Percentiles rank a stretch among this genome's conserved stretches.
Conservation (phyloP, 1,140 invertebrate genomes). For the Drosophila asahinai region DNA sequence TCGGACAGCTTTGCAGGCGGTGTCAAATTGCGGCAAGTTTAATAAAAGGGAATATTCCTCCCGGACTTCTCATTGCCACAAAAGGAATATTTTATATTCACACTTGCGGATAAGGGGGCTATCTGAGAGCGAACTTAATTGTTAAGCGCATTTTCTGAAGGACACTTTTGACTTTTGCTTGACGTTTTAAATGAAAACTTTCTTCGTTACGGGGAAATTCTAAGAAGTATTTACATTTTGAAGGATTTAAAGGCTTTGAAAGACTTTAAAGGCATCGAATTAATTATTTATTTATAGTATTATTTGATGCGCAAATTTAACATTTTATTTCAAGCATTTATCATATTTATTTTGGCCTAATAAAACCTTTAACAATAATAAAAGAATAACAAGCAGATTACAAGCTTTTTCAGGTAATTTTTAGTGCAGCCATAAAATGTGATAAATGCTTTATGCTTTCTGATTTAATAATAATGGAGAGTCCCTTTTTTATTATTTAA, state of each 20-base stretch:
- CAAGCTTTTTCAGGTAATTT: neutral
- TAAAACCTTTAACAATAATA: neutral
- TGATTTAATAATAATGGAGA: neutral
- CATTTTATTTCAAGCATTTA: neutral
- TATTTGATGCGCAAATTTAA: too few relatives aligned
- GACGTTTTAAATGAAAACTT: constrained; percentile 11
- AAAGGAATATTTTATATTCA: constrained; percentile 32
- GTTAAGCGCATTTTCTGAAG: neutral
- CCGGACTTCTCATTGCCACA: constrained; percentile 18
- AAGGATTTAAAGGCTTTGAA: neutral
- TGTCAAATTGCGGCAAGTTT: constrained; percentile 44
- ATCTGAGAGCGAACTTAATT: constrained; percentile 17
- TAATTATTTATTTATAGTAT: neutral
- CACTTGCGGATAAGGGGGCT: constrained; percentile 12
- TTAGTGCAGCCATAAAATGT: neutral
- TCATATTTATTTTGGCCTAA: neutral
- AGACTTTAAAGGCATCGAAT: too few relatives aligned
- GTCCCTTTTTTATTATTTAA: neutral
- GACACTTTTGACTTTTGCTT: constrained; percentile 11
- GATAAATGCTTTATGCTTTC: constrained; percentile 2
- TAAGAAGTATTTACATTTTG: neutral
- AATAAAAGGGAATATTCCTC: constrained; percentile 41
- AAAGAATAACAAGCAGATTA: neutral
- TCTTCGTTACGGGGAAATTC: neutral
- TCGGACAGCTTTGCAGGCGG: constrained; percentile 17